Evolutionary conservation across 2,113 vertebrate genomes (phyloP).

Genomic region (Siphamia tubifer): DNA sequence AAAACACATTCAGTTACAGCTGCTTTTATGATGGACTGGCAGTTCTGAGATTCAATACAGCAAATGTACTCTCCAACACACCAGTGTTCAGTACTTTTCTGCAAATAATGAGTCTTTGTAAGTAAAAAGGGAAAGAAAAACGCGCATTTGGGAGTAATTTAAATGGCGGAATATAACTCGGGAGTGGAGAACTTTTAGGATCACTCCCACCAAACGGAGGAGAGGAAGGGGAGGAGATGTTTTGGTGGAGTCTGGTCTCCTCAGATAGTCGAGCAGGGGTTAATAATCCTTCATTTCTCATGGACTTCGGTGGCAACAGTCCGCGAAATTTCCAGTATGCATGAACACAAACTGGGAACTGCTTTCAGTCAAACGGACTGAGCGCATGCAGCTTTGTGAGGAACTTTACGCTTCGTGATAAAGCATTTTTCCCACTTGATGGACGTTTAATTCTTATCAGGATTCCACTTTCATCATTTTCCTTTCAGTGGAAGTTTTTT

Average conservation of each 20-base stretch:
- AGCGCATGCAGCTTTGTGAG: slow-evolving; percentile 6
- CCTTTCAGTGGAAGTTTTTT: background rate
- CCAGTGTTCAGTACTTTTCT: background rate
- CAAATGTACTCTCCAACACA: background rate
- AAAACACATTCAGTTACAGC: background rate
- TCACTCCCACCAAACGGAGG: background rate
- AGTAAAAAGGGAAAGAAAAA: background rate
- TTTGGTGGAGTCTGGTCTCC: background rate
- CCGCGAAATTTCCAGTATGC: slow-evolving; percentile 60
- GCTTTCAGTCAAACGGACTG: background rate
- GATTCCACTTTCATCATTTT: background rate
- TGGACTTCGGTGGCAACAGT: slow-evolving; percentile 44
- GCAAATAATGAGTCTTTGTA: background rate
- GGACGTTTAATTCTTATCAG: background rate
- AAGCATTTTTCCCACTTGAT: background rate
- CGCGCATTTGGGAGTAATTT: slow-evolving; percentile 15
- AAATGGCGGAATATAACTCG: background rate
- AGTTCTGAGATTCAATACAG: background rate
- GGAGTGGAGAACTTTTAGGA: background rate
- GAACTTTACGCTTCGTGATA: background rate
- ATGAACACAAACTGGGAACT: slow-evolving; percentile 6
- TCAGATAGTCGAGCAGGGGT: slow-evolving; percentile 41
- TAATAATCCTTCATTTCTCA: slow-evolving; percentile 51
- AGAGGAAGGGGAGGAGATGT: slow-evolving; percentile 6
- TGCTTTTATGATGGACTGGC: background rate